Evolutionary conservation across 2,797 vertebrate species (phyloP), one percentile per base, ranked within the genome.

Genomic region (Sorex maritimensis): DNA sequence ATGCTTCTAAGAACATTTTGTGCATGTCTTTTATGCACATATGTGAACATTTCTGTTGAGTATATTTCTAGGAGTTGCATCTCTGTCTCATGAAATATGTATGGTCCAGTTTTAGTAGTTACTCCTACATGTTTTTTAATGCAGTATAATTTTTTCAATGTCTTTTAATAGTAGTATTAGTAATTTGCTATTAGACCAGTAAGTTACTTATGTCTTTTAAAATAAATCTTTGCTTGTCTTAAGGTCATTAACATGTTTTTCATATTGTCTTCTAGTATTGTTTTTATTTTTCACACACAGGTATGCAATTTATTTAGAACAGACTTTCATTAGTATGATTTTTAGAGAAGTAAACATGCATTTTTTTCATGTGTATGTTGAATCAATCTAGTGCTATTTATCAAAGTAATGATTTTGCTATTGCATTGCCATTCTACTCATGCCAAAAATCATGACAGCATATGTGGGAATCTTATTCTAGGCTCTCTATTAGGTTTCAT

Each of bases 211-310:
- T 75, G 52, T 84, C 14, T 61, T 74, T 5, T 38, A 86, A 55
- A 79, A 77, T 81, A 69, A 73, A 52, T 95, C 55, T 91, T 81
- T 84, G 41, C 26, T 83, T 74, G 14, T 13, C 19, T 12, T 17
- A 83, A 30, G 46, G 49, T 73, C 68, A 71, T 81, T 13, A 77
- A 49, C 58, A 30, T 89, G 49, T 77, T 83, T 69, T 67, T 24
- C 41, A 4, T 52, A 49, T 38, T 14, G n/a, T 74, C n/a, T 84
- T 90, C 24, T 12, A 49, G 12, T 65, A 13, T 61, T 68, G 34
- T 88, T 90, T 55, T 83, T 72, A 61, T 75, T 6, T 93, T 58
- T 63, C 5, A 41, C 7, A 30, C 17, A 10, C 8, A n/a, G 15
- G 8, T 28, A 30, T 41, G 10, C 5, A 73, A 5, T 79, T 41